Conservation (phyloP, 2,888 invertebrate species). For the Plebejus argus region DNA sequence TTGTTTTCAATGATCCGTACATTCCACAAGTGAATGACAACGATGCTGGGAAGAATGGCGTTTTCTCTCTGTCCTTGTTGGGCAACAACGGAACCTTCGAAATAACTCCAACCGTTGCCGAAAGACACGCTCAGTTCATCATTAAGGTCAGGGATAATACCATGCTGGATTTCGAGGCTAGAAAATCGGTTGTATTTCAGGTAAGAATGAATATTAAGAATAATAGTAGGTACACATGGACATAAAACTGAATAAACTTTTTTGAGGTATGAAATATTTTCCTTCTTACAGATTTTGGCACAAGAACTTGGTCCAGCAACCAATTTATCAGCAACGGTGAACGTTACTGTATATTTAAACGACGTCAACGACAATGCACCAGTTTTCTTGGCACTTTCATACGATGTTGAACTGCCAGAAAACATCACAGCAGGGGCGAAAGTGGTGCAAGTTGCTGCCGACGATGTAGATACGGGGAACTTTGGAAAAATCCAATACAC, state of each 20-base stretch:
- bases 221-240: neutral
- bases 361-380: constrained; percentile 96
- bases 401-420: constrained; percentile 89
- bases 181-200: constrained; percentile 87
- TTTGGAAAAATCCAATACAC: constrained; percentile 90
- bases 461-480: constrained; percentile 89
- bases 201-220: constrained; percentile 57
- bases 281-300: constrained; percentile 84
- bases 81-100: constrained; percentile 95
- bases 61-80: constrained; percentile 88
- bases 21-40: constrained; percentile 87
- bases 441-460: constrained; percentile 89
- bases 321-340: constrained; percentile 86
- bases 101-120: constrained; percentile 90
- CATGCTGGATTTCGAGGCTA: constrained; percentile 91
- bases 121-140: constrained; percentile 88
- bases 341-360: constrained; percentile 89
- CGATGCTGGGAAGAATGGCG: constrained; percentile 90
- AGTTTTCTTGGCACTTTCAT: constrained; percentile 86
- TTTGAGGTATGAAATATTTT: neutral
- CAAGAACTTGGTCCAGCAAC: constrained; percentile 89
- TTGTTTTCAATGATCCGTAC: constrained; percentile 87
- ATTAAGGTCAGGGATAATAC: constrained; percentile 91
- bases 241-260: neutral
- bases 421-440: constrained; percentile 88